Base-by-base conservation (phyloP, 2,888 invertebrate species). In the Strigamia maritima region DNA sequence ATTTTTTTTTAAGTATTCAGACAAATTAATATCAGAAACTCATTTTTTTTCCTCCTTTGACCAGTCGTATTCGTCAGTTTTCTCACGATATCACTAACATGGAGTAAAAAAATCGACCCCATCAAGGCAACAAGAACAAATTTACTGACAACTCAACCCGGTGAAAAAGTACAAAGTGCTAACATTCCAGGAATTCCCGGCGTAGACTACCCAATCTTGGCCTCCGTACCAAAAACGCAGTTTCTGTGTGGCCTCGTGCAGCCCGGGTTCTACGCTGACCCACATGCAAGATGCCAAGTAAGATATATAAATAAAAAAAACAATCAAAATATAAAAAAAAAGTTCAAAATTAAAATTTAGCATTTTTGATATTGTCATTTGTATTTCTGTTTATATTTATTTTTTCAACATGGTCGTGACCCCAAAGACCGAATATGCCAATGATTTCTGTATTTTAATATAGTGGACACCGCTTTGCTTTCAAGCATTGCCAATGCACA, bases 201-300 rank as follows among this genome's bases (percentile, higher is more conserved):
- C 1, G 24, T 75, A 8, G 75, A 75, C 38, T 75, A 75, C 35
- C 75, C 75, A 31, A 75, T 40, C 22, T 35, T 75, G 38, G 40
- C 38, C 40, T 40, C 35, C 14, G 75, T 75, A 40, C 75, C 75
- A 12, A 40, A 35, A 35, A 75, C 75, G 10, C 35, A 75, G 14
- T 75, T 75, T 40, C n/a, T 40, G 4, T 75, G 75, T 24, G 38
- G 40, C 40, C 40, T 40, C 75, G 75, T 75, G 19, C 75, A 35
- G 40, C 75, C 75, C 10, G 75, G 75, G 12, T 75, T 75, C n/a
- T 75, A 75, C 22, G 75, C 75, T 40, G 75, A 75, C 40, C 35
- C 40, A 35, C 38, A 75, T 40, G 75, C 75, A 12, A 40, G 40
- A 75, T 75, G 75, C 19, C 75, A 75, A 40, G 75, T 75, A 75